Evolutionary conservation across 2,888 invertebrate genomes (phyloP).

Genomic region (Rhopalosiphum nymphaeae): DNA sequence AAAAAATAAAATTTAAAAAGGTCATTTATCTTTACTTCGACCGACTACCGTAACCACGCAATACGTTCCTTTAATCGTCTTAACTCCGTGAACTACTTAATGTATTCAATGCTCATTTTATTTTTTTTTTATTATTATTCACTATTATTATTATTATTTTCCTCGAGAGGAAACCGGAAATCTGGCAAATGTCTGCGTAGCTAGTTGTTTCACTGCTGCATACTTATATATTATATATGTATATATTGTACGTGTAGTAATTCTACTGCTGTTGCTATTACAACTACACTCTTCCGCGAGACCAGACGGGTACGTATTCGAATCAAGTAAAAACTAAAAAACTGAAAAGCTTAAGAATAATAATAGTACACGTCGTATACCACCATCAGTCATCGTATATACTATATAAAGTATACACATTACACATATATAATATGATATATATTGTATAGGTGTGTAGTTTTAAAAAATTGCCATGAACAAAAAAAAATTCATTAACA

Average conservation of each 20-base stretch:
- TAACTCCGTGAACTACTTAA: constrained; percentile 20
- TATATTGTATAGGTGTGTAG: background rate
- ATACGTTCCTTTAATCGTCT: background rate
- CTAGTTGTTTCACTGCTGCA: background rate
- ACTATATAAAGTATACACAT: too few species aligned
- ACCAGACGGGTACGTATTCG: background rate
- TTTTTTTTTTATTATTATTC: constrained; percentile 6
- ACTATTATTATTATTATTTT: constrained; percentile 29
- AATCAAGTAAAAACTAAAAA: constrained; percentile 14
- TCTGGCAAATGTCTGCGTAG: constrained; percentile 59
- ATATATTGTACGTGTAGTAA: background rate
- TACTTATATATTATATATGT: background rate
- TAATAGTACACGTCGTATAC: background rate
- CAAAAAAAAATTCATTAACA: background rate
- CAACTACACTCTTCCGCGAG: background rate
- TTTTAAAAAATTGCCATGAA: background rate
- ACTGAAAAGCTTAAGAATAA: background rate
- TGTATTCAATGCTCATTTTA: constrained; percentile 37
- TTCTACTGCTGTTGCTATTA: constrained; percentile 9
- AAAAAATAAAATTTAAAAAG: constrained; percentile 50
- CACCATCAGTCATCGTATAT: background rate
- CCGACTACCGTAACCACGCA: constrained; percentile 12
- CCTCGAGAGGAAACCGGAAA: constrained; percentile 60
- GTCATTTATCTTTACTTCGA: constrained; percentile 61
- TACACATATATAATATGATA: background rate